These are phyloP conservation scores for Melolontha melolontha DNA, from an alignment of 2,888 invertebrate species.

Conservation along the genomic window DNA sequence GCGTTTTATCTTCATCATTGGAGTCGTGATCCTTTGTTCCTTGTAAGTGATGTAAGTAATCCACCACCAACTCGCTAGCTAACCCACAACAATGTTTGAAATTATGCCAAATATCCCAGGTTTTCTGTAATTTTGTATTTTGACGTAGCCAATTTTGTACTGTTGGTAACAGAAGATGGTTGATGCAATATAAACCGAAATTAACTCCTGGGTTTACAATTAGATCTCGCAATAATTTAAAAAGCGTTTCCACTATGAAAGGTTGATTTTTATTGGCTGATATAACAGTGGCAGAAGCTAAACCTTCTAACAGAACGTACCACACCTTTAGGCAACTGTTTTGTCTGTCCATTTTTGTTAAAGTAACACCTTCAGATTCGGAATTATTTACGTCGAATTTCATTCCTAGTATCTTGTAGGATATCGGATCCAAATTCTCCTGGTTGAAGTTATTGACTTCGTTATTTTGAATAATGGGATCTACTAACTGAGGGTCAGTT, in stretches of 20 bases:
- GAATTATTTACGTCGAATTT: constrained; percentile 63
- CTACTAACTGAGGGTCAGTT: constrained; percentile 82
- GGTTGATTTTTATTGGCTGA: constrained; percentile 84
- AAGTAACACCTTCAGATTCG: constrained; percentile 68
- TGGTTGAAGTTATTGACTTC: constrained; percentile 70
- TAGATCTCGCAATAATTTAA: constrained; percentile 83
- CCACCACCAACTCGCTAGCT: constrained; percentile 90
- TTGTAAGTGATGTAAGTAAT: constrained; percentile 83
- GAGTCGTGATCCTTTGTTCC: constrained; percentile 63
- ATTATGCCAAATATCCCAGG: constrained; percentile 87
- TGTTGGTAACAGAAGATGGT: constrained; percentile 90
- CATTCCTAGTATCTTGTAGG: constrained; percentile 73
- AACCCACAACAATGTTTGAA: constrained; percentile 96
- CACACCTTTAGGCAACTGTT: constrained; percentile 90
- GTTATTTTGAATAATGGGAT: constrained; percentile 84
- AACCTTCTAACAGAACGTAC: constrained; percentile 89
- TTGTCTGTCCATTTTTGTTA: constrained; percentile 79
- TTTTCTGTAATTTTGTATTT: constrained; percentile 71
- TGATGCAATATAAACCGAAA: constrained; percentile 92
- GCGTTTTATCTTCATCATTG: constrained; percentile 44
- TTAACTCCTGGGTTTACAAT: constrained; percentile 85
- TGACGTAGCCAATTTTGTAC: constrained; percentile 93
- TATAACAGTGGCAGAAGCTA: constrained; percentile 83
- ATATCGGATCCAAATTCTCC: constrained; percentile 75
- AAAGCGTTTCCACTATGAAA: constrained; percentile 87